Percentiles rank a stretch among this genome's conserved stretches.
phyloP scores from a whole-genome alignment of 2,888 invertebrate species.

The Hydropsyche betteni region DNA sequence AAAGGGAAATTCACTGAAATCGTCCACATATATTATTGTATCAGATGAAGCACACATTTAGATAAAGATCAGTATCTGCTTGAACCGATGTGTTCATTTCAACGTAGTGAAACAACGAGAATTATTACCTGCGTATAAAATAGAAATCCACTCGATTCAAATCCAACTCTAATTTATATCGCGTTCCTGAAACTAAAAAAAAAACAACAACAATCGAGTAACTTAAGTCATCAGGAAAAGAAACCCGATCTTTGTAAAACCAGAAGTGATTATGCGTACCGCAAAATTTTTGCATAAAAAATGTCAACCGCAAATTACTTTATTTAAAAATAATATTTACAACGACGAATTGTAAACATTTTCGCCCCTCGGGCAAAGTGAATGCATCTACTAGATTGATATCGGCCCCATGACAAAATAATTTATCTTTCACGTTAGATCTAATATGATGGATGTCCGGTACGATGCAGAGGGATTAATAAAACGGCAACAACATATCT shows the following conservation, averaged over 20 bases:
- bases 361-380: too few relatives aligned
- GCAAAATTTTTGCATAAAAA: neutral
- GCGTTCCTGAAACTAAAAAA: too few relatives aligned
- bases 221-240: neutral
- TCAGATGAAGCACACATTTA: too few relatives aligned
- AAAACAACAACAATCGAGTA: neutral
- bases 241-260: neutral
- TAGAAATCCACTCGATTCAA: too few relatives aligned
- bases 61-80: too few relatives aligned
- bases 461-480: neutral
- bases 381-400: neutral
- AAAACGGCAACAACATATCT: neutral
- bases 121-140: too few relatives aligned
- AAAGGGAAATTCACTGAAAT: too few relatives aligned
- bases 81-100: too few relatives aligned
- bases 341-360: too few relatives aligned
- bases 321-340: neutral
- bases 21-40: too few relatives aligned
- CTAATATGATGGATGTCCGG: slow-evolving; percentile 8
- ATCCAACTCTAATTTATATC: too few relatives aligned
- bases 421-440: slow-evolving; percentile 21
- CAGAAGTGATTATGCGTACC: neutral
- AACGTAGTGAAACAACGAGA: too few relatives aligned
- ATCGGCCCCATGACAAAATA: neutral
- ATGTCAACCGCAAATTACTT: neutral